These are phyloP conservation scores for Drosophila persimilis DNA, from an alignment of 1,140 invertebrate species.

Conservation along the genomic window DNA sequence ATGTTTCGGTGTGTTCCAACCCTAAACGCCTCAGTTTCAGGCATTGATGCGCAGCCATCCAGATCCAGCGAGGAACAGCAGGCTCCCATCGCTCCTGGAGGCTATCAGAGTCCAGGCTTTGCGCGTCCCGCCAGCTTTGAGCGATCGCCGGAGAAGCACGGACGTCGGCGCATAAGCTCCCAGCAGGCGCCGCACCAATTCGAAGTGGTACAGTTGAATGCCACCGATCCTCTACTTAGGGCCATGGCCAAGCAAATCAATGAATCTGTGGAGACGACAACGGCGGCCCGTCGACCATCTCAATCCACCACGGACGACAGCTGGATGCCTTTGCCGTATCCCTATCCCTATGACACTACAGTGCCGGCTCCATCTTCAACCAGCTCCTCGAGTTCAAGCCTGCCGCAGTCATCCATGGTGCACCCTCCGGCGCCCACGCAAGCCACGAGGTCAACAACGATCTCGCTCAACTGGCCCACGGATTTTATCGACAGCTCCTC, in stretches of 20 bases:
- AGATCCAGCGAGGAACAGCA: conserved; percentile 47
- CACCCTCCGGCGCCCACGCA: conserved; percentile 14
- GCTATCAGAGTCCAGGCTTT: conserved; percentile 36
- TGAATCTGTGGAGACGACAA: conserved; percentile 61
- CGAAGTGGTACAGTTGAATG: conserved; percentile 41
- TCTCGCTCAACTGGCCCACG: conserved; percentile 68
- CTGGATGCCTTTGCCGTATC: conserved; percentile 68
- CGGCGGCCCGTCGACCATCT: not conserved
- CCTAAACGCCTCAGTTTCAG: conserved; percentile 6
- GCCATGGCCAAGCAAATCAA: conserved; percentile 64
- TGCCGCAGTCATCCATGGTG: conserved; percentile 37
- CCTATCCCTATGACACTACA: conserved; percentile 66
- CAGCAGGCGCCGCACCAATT: conserved; percentile 20
- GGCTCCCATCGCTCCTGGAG: conserved; percentile 25
- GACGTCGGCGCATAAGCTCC: conserved; percentile 43
- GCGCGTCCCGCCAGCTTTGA: conserved; percentile 49
- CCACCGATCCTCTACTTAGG: conserved; percentile 41
- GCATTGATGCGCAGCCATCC: conserved; percentile 20
- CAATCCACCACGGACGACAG: conserved; percentile 49
- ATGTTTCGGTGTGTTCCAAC: too few species aligned
- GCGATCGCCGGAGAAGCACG: conserved; percentile 41
- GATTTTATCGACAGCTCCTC: conserved; percentile 62
- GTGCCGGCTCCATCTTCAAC: conserved; percentile 38
- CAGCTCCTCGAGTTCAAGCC: conserved; percentile 19
- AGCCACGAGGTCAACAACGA: conserved; percentile 42